These are phyloP conservation scores for Nasonovia ribisnigri DNA, from an alignment of 2,888 invertebrate genomes.

Conservation along the genomic window DNA sequence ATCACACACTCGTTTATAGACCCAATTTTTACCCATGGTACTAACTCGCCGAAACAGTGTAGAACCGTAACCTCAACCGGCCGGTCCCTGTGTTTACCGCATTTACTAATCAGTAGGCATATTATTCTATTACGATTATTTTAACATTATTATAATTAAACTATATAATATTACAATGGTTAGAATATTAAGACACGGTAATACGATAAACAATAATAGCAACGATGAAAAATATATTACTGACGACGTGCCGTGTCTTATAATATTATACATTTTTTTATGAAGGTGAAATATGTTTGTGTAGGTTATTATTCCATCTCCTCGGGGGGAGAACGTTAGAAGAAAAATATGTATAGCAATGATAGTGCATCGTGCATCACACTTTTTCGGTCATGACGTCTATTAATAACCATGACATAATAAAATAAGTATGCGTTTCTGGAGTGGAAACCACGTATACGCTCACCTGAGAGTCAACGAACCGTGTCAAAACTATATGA, in stretches of 20 bases:
- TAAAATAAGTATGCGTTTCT: background rate
- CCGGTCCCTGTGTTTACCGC: too few relatives aligned
- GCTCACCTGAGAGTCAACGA: background rate
- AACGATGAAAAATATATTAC: background rate
- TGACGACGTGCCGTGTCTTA: background rate
- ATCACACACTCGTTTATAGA: too few relatives aligned
- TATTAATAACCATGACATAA: background rate
- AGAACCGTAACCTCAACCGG: too few relatives aligned
- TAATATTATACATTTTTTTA: background rate
- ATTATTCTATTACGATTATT: too few relatives aligned
- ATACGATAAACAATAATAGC: background rate
- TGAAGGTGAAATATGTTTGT: background rate
- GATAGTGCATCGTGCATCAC: background rate
- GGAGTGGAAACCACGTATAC: background rate
- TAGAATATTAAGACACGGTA: background rate
- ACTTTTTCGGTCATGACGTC: background rate
- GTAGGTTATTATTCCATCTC: background rate
- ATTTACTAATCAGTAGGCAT: too few relatives aligned
- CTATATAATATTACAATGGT: too few relatives aligned
- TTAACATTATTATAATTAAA: too few relatives aligned
- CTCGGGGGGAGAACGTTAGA: background rate
- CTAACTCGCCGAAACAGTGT: too few relatives aligned
- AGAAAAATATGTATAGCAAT: background rate
- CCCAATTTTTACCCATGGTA: too few relatives aligned
- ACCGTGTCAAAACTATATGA: background rate